phyloP scores from a whole-genome alignment of 2,888 invertebrate genomes.

The Helleia helle region DNA sequence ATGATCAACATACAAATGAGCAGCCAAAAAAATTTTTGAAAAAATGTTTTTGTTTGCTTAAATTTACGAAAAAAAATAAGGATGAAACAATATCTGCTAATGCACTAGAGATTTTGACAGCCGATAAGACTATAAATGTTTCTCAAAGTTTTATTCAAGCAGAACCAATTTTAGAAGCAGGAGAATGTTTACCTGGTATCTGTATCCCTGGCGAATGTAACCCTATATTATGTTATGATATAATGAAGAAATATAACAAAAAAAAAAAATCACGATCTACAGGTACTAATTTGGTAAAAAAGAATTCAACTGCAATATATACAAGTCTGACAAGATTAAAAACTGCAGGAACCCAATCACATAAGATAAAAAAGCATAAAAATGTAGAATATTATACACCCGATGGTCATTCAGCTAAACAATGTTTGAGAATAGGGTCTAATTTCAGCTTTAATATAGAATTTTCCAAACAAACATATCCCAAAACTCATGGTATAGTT shows the following conservation, averaged over 20 bases:
- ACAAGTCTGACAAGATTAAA: neutral
- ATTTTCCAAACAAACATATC: slow-evolving; percentile 16
- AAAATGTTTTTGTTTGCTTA: neutral
- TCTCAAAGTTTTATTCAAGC: no score
- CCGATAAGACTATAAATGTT: no score
- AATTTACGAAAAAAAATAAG: no score
- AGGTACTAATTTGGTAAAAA: slow-evolving; percentile 19
- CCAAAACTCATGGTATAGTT: slow-evolving; percentile 2
- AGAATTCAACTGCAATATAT: slow-evolving; percentile 10
- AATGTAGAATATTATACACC: no score
- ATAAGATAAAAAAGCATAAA: neutral
- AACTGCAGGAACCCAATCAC: slow-evolving; percentile 4
- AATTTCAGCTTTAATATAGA: slow-evolving; percentile 20
- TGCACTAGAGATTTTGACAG: no score
- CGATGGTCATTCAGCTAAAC: slow-evolving; percentile 1
- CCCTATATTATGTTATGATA: slow-evolving; percentile 29
- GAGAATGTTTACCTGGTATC: no score
- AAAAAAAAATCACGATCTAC: slow-evolving; percentile 24
- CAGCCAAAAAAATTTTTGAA: neutral
- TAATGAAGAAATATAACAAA: slow-evolving; percentile 28
- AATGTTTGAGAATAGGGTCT: slow-evolving; percentile 19
- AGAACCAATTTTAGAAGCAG: no score
- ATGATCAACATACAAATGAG: neutral
- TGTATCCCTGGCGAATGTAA: no score
- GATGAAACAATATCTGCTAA: slow-evolving; percentile 14